Evolutionary conservation across 2,888 invertebrate genomes (phyloP).

Genomic region (Vesta saturnalis): DNA sequence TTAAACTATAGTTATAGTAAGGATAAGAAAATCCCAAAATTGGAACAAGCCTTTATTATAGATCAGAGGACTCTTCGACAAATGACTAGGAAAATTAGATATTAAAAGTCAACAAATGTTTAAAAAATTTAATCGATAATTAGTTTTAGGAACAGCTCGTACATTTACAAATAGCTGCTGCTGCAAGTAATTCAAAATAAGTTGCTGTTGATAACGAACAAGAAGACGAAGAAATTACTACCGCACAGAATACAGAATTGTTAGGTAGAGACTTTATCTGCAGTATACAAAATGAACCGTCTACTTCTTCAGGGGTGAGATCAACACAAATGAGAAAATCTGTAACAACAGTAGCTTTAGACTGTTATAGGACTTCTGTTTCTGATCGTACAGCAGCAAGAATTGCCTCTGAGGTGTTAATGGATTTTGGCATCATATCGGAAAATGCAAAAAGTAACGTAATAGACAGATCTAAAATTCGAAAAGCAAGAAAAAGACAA

Average conservation of each 20-base stretch:
- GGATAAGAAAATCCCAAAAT: conserved; percentile 3
- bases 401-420: too few relatives aligned
- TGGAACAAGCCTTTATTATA: not conserved
- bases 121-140: not conserved
- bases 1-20: too few relatives aligned
- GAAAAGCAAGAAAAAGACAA: not conserved
- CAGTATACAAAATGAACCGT: not conserved
- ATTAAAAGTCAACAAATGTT: not conserved
- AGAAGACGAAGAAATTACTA: not conserved
- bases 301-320: not conserved
- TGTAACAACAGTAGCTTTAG: not conserved
- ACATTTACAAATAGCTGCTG: too few relatives aligned
- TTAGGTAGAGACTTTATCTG: conserved; percentile 3
- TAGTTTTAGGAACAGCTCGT: not conserved
- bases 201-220: not conserved
- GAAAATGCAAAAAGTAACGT: too few relatives aligned
- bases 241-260: not conserved
- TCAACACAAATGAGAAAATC: not conserved
- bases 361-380: not conserved
- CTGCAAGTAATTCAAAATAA: not conserved
- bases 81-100: not conserved
- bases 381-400: too few relatives aligned
- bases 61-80: not conserved
- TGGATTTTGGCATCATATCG: too few relatives aligned
- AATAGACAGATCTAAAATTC: too few relatives aligned